phyloP scores from a whole-genome alignment of 2,888 invertebrate genomes.

The Byasa hedistus region DNA sequence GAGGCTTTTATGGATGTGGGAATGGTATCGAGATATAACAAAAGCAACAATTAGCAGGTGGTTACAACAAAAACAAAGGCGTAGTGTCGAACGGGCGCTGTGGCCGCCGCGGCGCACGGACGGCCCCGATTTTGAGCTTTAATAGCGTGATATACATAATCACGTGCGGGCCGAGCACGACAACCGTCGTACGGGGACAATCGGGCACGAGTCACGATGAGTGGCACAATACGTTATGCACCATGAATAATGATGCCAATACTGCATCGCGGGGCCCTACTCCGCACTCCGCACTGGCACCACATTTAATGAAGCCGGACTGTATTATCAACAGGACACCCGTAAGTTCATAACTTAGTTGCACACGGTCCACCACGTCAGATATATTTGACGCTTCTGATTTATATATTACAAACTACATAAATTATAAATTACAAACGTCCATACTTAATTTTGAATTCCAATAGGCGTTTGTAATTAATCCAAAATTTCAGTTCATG shows the following conservation, averaged over 20 bases:
- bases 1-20: constrained; percentile 25
- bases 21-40: constrained; percentile 6
- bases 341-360: no score
- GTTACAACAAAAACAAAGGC: constrained; percentile 37
- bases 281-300: constrained; percentile 10
- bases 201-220: constrained; percentile 68
- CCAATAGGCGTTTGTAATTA: no score
- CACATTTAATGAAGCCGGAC: constrained; percentile 18
- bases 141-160: constrained; percentile 39
- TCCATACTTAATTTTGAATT: no score
- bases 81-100: constrained; percentile 37
- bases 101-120: constrained; percentile 58
- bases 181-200: constrained; percentile 63
- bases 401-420: no score
- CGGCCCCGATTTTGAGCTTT: constrained; percentile 59
- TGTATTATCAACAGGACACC: neutral
- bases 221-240: constrained; percentile 53
- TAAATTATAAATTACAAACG: no score
- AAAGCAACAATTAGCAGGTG: constrained; percentile 41
- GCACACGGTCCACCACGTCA: no score
- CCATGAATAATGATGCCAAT: constrained; percentile 63
- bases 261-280: constrained; percentile 39
- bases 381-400: no score
- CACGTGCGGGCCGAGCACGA: constrained; percentile 69
- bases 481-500: no score